Evolutionary conservation across 2,888 invertebrate species (phyloP), one percentile per base, ranked within the genome.

Genomic region (Furcula furcula): DNA sequence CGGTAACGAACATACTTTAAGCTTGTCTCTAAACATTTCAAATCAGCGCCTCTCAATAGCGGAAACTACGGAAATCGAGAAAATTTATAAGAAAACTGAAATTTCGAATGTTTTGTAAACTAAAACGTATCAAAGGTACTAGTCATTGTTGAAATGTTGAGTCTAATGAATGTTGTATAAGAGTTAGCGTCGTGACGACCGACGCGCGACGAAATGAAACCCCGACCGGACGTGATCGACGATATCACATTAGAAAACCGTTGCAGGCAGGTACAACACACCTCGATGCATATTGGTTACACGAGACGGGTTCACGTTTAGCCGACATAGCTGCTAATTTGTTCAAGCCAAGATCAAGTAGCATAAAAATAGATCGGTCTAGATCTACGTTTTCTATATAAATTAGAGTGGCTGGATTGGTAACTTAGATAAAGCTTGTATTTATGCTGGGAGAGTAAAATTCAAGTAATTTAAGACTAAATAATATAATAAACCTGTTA

Each of bases 191-290:
- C n/a, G n/a, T n/a, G n/a, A n/a, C n/a, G n/a, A n/a, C n/a, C n/a
- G n/a, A n/a, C n/a, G 44, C 45, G 55, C 55, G 47, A 65, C 50
- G 49, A 64, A 73, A 72, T 63, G 62, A 73, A 74, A 73, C 68
- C 63, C 51, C 50, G 55, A 58, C 69, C 76, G 69, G 72, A 72
- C 64, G 64, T 54, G 59, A 53, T 65, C 56, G 56, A 38, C 55
- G 73, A 74, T 76, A 76, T 66, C 72, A 65, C 71, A 67, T 78
- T 78, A 76, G 76, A 81, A 56, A 81, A 79, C 74, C 64, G 71
- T 65, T 70, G 61, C 44, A 51, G 47, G 61, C 44, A 51, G 47
- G 44, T 36, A 37, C 15, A 15, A 49, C 68, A 69, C 71, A 76
- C 71, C 61, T 68, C 65, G 64, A 54, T 67, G 68, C 63, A 68